Base-by-base conservation (phyloP, 1,140 invertebrate species). In the Caligus rogercresseyi region DNA sequence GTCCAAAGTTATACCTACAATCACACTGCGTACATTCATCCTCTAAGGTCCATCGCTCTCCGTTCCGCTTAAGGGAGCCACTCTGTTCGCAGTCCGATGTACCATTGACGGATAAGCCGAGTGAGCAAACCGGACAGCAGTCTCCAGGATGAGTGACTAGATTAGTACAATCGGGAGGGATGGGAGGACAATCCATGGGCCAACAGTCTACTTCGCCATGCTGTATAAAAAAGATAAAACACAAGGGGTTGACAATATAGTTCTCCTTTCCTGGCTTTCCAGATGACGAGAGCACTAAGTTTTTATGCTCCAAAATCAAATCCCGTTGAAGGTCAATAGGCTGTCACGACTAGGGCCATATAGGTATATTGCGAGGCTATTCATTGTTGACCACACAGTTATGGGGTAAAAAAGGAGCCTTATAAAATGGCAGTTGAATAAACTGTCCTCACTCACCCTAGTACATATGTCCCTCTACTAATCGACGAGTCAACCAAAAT, bases 131-230 rank as follows among this genome's bases (percentile, higher is more conserved):
- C n/a, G 79, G 79, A 72, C 84, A 84, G 73, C 83, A 83, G 69
- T 84, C 81, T 13, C 79, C 79, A 16, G 78, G 74, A 57, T 76
- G 71, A 68, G 78, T 78, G 60, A 86, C 73, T 26, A 82, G 77
- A 69, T 83, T 78, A 66, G 79, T 71, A 75, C 86, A 86, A n/a
- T 43, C 31, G n/a, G 31, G 31, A 18, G 77, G 76, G 25, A 82
- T 73, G 19, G 79, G 79, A 64, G 86, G 86, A 76, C 88, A 90
- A 69, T 87, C 82, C 70, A 86, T 78, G 67, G 84, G 81, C 86
- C 86, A 89, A 71, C 87, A 92, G 75, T 89, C 87, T 64, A 87
- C 80, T 75, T 92, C 86, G 52, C 87, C 87, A 69, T 84, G 77
- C 85, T 87, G 72, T n/a, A n/a, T n/a, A n/a, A 75, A 70, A 64